Conservation (phyloP, 2,113 vertebrate species). For the Vidua macroura region DNA sequence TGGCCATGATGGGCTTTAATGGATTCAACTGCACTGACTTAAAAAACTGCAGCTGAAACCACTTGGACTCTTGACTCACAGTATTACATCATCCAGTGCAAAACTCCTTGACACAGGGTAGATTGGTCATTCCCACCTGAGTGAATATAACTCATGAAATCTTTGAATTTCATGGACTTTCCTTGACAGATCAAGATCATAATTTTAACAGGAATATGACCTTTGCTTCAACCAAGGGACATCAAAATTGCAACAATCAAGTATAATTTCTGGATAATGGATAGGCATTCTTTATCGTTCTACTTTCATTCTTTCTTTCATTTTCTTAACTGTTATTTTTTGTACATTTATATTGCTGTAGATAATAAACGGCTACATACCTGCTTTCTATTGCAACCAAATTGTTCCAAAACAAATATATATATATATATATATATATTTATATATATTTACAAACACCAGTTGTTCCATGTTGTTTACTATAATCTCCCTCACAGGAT, state of each 20-base stretch:
- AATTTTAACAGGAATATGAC: not conserved
- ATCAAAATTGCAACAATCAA: not conserved
- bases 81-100: not conserved
- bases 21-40: not conserved
- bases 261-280: not conserved
- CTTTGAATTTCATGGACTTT: not conserved
- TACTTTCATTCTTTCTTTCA: not conserved
- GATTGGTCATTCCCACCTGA: not conserved
- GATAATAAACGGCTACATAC: not conserved
- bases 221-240: accelerated
- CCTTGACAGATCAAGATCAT: not conserved
- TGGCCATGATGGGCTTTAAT: too few relatives aligned
- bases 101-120: not conserved
- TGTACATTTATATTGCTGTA: not conserved
- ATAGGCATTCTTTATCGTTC: accelerated
- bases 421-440: too few relatives aligned
- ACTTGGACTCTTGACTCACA: not conserved
- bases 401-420: not conserved
- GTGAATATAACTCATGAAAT: not conserved
- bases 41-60: not conserved
- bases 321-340: not conserved
- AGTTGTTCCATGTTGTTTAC: not conserved
- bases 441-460: not conserved
- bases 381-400: not conserved
- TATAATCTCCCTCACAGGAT: not conserved